Evolutionary conservation across 2,888 invertebrate genomes (phyloP).

Genomic region (Xiphydria camelus): DNA sequence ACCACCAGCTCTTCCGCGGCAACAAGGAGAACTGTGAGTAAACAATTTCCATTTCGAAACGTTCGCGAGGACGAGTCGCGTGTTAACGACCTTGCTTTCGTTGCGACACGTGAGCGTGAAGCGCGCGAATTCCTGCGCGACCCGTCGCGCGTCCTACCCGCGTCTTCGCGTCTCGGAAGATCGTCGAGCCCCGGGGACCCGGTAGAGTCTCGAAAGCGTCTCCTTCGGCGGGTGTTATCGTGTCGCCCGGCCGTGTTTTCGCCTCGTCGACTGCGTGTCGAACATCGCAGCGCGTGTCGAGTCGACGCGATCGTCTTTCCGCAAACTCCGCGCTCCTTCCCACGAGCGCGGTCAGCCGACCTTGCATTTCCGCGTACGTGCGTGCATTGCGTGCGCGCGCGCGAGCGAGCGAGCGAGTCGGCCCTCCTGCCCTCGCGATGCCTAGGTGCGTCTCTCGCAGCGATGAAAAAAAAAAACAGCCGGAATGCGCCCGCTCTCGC

Average conservation of each 20-base stretch:
- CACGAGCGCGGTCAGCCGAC: conserved; percentile 14
- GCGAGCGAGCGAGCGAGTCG: neutral
- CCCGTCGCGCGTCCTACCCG: too few species aligned
- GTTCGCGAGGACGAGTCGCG: conserved; percentile 2
- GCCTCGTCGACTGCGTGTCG: too few species aligned
- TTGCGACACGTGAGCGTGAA: conserved; percentile 31
- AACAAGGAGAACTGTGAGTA: conserved; percentile 72
- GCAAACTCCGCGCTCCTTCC: conserved; percentile 21
- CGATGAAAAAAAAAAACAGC: too few species aligned
- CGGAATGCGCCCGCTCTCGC: too few species aligned
- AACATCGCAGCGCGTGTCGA: conserved; percentile 10
- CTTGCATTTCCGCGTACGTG: conserved; percentile 34
- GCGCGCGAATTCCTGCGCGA: too few species aligned
- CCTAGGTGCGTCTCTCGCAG: too few species aligned
- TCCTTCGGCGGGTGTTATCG: too few species aligned
- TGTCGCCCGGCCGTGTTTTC: too few species aligned
- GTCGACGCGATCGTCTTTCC: conserved; percentile 32
- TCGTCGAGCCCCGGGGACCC: too few species aligned
- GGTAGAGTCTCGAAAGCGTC: too few species aligned
- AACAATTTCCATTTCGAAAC: neutral
- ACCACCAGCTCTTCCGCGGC: conserved; percentile 66
- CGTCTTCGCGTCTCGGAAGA: too few species aligned
- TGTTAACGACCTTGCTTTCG: conserved; percentile 34
- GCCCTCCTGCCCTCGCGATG: too few species aligned
- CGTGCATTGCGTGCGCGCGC: conserved; percentile 8